phyloP scores from a whole-genome alignment of 2,797 vertebrate species.

The Syndactyla subalaris region DNA sequence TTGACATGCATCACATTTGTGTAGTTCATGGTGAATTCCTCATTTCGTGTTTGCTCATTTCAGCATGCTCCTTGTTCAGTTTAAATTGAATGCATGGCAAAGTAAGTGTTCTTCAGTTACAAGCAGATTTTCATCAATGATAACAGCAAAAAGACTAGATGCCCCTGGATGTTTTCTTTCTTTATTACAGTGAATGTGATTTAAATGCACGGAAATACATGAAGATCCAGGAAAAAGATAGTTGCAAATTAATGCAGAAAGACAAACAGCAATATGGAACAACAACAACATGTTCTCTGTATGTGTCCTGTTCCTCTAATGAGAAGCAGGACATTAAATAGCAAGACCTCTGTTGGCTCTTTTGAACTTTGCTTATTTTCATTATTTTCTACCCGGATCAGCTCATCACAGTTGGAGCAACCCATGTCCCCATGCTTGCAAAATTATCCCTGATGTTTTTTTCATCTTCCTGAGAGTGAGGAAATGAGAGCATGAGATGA shows the following conservation, averaged over 20 bases:
- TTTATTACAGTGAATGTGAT: background rate
- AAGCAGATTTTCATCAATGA: conserved; percentile 1
- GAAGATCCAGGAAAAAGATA: background rate
- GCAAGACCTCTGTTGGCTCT: background rate
- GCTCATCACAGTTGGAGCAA: background rate
- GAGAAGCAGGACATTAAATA: background rate
- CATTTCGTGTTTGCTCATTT: conserved; percentile 27
- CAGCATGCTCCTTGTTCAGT: background rate
- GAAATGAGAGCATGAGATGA: background rate
- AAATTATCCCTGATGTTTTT: background rate
- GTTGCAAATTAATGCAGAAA: background rate
- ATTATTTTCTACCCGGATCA: background rate
- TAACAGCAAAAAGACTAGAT: background rate
- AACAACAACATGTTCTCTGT: background rate
- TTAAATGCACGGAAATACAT: background rate
- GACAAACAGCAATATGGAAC: background rate
- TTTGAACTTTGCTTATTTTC: background rate
- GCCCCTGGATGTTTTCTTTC: background rate
- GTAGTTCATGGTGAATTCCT: background rate
- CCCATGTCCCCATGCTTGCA: background rate
- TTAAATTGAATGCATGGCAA: conserved; percentile 54
- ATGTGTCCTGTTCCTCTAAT: background rate
- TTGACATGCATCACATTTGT: background rate
- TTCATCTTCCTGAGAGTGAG: background rate
- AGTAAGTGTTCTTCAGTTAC: background rate